Evolutionary conservation across 2,113 vertebrate genomes (phyloP), one percentile per base, ranked within the genome.

Genomic region (Mola mola): DNA sequence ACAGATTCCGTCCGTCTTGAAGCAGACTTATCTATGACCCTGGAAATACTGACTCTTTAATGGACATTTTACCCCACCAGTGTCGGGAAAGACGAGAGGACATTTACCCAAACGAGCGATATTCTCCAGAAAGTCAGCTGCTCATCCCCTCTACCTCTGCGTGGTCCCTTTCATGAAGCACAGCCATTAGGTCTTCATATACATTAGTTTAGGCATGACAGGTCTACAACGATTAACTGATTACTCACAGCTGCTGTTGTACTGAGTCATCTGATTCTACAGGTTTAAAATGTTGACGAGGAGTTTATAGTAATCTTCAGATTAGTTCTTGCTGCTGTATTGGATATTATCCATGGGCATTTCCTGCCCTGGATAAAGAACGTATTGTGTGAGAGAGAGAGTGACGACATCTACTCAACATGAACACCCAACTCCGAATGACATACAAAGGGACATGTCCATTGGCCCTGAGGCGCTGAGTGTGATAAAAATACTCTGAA

Each of bases 341-440:
- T 84, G 73, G 44, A 69, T 66, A 43, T 69, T 69, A 50, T 66
- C 47, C 50, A 17, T 24, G 64, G 62, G 77, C 81, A 73, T 86
- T 88, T 87, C 82, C 86, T 84, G 76, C 51, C 40, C 41, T 38
- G 56, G 52, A 90, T 79, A 89, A 86, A 84, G 81, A 56, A 43
- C 15, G 46, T 65, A 82, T 79, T 90, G 85, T 90, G 55, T 9
- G 8, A 31, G 8, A 31, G 67, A 61, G 42, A 71, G 65, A 64
- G 63, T 86, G 79, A 87, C 40, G 56, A 41, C 81, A 88, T 77
- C 52, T 21, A 38, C 53, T 19, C 67, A 58, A 60, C 78, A 74
- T 64, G 63, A 61, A 15, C 47, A 53, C 3, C 50, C 62, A 49
- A 36, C 21, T 66, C 17, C 62, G 72, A 62, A 59, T 78, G 15